A percentile compares a stretch with the other conserved stretches of the same genome.
These are phyloP conservation scores for Axinella damicornis DNA, from an alignment of 37 sponge, comb jelly and placozoan species.

Conservation along the genomic window DNA sequence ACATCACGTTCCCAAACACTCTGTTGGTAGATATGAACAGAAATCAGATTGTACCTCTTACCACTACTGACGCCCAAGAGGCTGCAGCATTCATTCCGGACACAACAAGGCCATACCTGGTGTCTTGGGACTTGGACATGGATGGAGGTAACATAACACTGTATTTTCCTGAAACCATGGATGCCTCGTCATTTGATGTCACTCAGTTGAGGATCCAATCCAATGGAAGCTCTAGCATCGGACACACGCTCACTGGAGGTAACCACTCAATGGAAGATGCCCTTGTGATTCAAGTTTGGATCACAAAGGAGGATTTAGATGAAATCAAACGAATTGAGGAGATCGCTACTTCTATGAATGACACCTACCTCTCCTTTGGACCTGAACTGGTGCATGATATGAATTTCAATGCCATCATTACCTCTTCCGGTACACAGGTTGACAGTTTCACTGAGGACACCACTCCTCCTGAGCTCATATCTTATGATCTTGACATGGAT, in stretches of 20 bases:
- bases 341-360: conserved; percentile 70
- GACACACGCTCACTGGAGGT: conserved; percentile 80
- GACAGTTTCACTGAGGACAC: conserved; percentile 67
- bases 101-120: conserved; percentile 69
- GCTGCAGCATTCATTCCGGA: conserved; percentile 75
- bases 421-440: conserved; percentile 47
- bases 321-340: conserved; percentile 89
- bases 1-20: conserved; percentile 66
- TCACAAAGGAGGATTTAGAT: conserved; percentile 82
- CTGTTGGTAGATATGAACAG: conserved; percentile 84
- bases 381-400: conserved; percentile 77
- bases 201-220: conserved; percentile 81
- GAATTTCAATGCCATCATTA: conserved; percentile 69
- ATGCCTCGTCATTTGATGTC: conserved; percentile 77
- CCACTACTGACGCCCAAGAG: conserved; percentile 56
- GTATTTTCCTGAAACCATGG: conserved; percentile 86
- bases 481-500: conserved; percentile 83
- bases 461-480: conserved; percentile 71
- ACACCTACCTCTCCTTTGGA: conserved; percentile 77
- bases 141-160: conserved; percentile 71
- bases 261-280: conserved; percentile 50
- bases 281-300: conserved; percentile 45
- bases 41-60: conserved; percentile 67
- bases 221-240: conserved; percentile 45
- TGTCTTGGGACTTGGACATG: conserved; percentile 85